Base-by-base conservation (phyloP, 2,113 vertebrate species). In the Megaceryle torquata region DNA sequence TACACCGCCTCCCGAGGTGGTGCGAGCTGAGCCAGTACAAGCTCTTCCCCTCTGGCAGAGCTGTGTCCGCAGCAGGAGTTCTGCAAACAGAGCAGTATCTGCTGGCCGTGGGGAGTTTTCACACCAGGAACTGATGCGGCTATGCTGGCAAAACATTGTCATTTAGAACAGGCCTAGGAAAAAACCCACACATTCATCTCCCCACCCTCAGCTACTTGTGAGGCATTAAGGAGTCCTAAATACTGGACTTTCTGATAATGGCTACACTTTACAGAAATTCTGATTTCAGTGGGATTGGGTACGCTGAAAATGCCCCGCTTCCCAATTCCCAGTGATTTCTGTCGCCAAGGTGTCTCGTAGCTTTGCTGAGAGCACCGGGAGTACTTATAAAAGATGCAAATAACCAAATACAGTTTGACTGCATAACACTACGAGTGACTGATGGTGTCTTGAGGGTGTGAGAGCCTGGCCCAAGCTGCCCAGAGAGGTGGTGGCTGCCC, bases 81-180 rank as follows among this genome's bases (percentile, higher is more conserved):
- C 93, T 81, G 74, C 89, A 95, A 95, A 91, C 81, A 92, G 79
- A 83, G 86, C 69, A 84, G 25, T 94, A 92, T 94, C 95, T 96
- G 89, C 89, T 91, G 91, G 96, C 37, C 91, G 84, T 1, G 2
- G 59, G 91, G 92, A 88, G 86, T 95, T 94, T 96, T 96, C 91
- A 89, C 91, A 74, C 93, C 3, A 0, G 41, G 86, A 93, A 61
- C 91, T 74, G 69, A 92, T 89, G 92, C 2, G 74, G 60, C 81
- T 91, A 14, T 78, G 91, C 91, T 96, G 96, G 95, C 91, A 95
- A 96, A 96, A 94, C 74, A 95, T 70, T 70, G 13, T 84, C 86
- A 95, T 94, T 92, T 84, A 88, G 84, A 94, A 70, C 93, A 92
- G 93, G 31, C 69, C 2, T 16, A 57, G 79, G 5, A 33, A 67